A percentile compares a stretch with the other conserved stretches of the same genome.
phyloP scores from a whole-genome alignment of 2,113 vertebrate species.

The Candoia aspera region DNA sequence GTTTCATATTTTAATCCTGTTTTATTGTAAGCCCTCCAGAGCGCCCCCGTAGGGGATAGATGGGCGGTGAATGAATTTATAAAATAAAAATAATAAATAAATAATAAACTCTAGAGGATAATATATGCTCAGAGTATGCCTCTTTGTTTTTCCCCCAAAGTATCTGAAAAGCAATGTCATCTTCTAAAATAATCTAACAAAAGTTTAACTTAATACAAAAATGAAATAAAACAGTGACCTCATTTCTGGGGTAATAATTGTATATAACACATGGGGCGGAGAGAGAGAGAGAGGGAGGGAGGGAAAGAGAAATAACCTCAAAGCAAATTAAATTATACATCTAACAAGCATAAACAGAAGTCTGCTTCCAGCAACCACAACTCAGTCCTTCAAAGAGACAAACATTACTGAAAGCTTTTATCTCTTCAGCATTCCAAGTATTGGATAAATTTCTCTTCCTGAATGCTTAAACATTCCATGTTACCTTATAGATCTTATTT shows the following conservation, averaged over 20 bases:
- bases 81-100: too few relatives aligned
- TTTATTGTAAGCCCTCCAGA: too few relatives aligned
- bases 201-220: neutral
- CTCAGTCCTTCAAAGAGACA: constrained; percentile 68
- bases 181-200: neutral
- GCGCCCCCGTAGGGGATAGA: too few relatives aligned
- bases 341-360: constrained; percentile 53
- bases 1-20: too few relatives aligned
- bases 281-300: neutral
- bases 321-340: constrained; percentile 70
- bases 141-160: neutral
- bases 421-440: constrained; percentile 56
- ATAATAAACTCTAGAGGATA: too few relatives aligned
- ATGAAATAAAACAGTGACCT: constrained; percentile 4
- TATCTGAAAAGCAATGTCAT: neutral
- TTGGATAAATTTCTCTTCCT: constrained; percentile 37
- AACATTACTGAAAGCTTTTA: constrained; percentile 66
- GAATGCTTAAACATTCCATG: constrained; percentile 60
- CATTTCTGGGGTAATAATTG: constrained; percentile 10
- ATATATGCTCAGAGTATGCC: neutral
- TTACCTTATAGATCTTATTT: constrained; percentile 22
- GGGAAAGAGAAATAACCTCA: constrained; percentile 38
- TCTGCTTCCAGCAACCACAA: constrained; percentile 61
- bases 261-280: constrained; percentile 36
- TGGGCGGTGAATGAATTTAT: too few relatives aligned